Conservation (phyloP, 2,113 vertebrate genomes). For the Sclerurus mexicanus region DNA sequence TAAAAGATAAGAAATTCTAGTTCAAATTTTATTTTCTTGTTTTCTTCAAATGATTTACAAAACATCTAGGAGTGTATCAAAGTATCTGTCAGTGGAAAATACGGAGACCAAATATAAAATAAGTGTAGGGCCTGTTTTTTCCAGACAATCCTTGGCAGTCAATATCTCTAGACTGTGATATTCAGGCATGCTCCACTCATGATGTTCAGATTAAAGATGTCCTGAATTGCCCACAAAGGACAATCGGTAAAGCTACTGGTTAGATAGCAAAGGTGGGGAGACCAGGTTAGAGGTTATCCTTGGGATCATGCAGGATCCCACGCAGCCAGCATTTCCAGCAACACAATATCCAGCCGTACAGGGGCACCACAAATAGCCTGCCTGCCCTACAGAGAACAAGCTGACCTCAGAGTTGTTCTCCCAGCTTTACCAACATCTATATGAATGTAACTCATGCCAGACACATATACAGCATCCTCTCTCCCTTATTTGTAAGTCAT, state of each 20-base stretch:
- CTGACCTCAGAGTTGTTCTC: background rate
- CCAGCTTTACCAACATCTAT: background rate
- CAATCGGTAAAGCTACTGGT: background rate
- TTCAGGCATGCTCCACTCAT: background rate
- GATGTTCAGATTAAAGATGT: background rate
- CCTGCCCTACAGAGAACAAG: background rate
- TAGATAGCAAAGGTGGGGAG: background rate
- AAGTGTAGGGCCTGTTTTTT: background rate
- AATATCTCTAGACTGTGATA: background rate
- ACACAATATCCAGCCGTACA: accelerated
- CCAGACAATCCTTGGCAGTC: background rate
- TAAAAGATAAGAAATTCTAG: background rate
- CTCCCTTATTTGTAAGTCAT: background rate
- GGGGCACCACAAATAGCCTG: background rate
- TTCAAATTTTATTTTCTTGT: background rate
- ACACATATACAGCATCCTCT: background rate
- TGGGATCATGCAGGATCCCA: background rate
- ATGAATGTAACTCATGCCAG: background rate
- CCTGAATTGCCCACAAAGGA: background rate
- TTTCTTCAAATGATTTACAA: background rate
- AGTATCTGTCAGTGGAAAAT: background rate
- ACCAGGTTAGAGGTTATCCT: background rate
- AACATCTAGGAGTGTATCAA: background rate
- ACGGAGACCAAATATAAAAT: background rate
- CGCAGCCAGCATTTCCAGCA: background rate